Evolutionary conservation across 2,888 invertebrate species (phyloP), one percentile per base, ranked within the genome.

Genomic region (Trachelus iudaicus): DNA sequence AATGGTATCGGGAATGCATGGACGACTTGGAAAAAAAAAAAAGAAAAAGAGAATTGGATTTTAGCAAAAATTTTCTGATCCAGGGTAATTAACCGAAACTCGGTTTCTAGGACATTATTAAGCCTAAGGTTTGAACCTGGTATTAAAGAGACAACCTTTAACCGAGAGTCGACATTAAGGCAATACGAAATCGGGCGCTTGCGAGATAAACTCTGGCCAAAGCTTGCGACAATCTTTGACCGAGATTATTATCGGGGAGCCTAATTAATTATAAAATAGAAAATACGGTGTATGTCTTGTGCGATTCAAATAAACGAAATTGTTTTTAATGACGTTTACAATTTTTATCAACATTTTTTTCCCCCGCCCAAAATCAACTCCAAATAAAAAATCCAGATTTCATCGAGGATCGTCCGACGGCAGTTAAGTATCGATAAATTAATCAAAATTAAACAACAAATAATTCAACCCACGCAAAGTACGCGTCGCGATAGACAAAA

Each of bases 281-380:
- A 89, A 89, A 89, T 91, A 91, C 89, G 89, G 90, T 91, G 91
- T 91, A 91, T 91, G 91, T 91, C 91, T 91, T 91, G 91, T 91
- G 91, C 91, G 91, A 91, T 89, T 91, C 89, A 90, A 91, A 91
- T 91, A 91, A 91, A 91, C 89, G 87, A 91, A 89, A 91, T 91
- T 91, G 90, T 91, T 91, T 91, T 89, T 90, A 91, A 91, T 90
- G 89, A 88, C 87, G 77, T 75, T 71, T 71, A 31, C 71, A 31
- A 71, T 71, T 31, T 33, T 33, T 34, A 71, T 12, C 1, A n/a
- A 37, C 73, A 31, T 77, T 75, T 73, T 23, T 34, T 13, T 13
- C 6, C 13, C 13, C 34, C 30, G 33, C 31, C 75, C 56, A 56
- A 23, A 23, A 23, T 56, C 23, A 6, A 56, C 23, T 9, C 6